Evolutionary conservation across 2,797 vertebrate genomes (phyloP), one percentile per base, ranked within the genome.

Genomic region (Ataeniobius toweri): DNA sequence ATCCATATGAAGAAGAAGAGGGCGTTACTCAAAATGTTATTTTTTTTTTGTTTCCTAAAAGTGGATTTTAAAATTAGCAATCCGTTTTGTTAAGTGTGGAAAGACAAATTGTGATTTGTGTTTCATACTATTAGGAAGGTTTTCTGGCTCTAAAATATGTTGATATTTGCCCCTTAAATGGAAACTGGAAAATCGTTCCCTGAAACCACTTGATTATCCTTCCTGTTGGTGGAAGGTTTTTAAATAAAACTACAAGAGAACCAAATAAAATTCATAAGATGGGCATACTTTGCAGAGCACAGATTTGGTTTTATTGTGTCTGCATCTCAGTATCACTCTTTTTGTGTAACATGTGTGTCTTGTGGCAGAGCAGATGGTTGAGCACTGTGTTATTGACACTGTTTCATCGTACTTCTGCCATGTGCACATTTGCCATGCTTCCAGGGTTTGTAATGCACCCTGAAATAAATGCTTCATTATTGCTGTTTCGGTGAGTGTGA

Each of bases 381-480:
- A 83, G 76, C 83, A 74, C 82, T 82, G 85, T 84, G 88, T 85
- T 92, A 90, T 80, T 90, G 91, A 92, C 89, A 88, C 82, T 51
- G 76, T 84, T 88, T 92, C 77, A 74, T 86, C 82, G 85, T 87
- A 79, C 89, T 87, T 70, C 78, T 80, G 67, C 86, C 44, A 26
- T 80, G 75, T 86, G 87, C 56, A 82, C 89, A 86, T 90, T 91
- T 74, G 9, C 65, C 68, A 12, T n/a, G 83, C 89, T 89, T 82
- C 83, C 85, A 86, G 83, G 80, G 77, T 88, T 85, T 87, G 85
- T 89, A 88, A 92, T 88, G 85, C 85, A 89, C 84, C 85, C 84
- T 83, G 89, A 86, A 85, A 90, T 92, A 90, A 89, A 92, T 80
- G 83, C 89, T 87, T 87, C 82, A 88, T 90, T 88, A 90, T 86